A percentile compares a stretch with the other conserved stretches of the same genome.
Evolutionary conservation across 2,888 invertebrate genomes (phyloP).

Genomic region (Microplitis deprimator): DNA sequence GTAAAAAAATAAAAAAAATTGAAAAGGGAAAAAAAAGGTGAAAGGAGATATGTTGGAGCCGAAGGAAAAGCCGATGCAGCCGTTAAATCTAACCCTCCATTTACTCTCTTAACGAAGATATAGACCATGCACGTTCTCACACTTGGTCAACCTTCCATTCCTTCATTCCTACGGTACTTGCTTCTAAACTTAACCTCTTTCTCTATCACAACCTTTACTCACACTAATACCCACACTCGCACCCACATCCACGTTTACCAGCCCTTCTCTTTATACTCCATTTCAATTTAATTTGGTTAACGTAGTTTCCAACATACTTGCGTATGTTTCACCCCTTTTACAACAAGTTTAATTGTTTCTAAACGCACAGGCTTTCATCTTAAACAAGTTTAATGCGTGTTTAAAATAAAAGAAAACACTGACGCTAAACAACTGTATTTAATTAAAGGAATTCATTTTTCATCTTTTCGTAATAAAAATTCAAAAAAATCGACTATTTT

Average conservation of each 20-base stretch:
- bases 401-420: background rate
- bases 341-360: background rate
- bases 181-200: constrained; percentile 12
- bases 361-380: background rate
- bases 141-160: constrained; percentile 13
- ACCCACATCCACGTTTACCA: background rate
- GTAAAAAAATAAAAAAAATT: constrained; percentile 13
- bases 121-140: constrained; percentile 21
- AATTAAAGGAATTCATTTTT: background rate
- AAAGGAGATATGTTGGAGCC: constrained; percentile 29
- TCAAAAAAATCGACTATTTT: too few relatives aligned
- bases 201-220: constrained; percentile 30
- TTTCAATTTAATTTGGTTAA: background rate
- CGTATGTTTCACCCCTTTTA: background rate
- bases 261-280: background rate
- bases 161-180: constrained; percentile 13
- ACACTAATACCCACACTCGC: constrained; percentile 20
- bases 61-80: constrained; percentile 32
- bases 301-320: background rate
- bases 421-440: background rate
- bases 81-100: constrained; percentile 34
- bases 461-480: too few relatives aligned
- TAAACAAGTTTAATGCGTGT: background rate
- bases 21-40: constrained; percentile 5
- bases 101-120: constrained; percentile 35